Evolutionary conservation across 2,797 vertebrate genomes (phyloP).

Genomic region (Tokudaia muenninki): DNA sequence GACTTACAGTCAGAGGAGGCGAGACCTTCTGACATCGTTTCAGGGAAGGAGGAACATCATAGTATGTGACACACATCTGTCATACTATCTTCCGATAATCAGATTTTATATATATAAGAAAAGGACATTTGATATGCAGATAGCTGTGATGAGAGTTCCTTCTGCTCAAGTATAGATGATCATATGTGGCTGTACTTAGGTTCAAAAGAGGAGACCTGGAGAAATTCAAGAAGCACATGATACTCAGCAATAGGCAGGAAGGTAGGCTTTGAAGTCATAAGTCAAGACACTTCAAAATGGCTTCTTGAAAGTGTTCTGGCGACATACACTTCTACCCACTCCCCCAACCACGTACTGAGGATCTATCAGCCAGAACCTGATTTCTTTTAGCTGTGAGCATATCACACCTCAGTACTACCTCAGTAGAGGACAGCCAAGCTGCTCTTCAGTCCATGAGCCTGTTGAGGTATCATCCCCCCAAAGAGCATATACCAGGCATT

Average conservation of each 20-base stretch:
- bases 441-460: background rate
- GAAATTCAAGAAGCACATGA: background rate
- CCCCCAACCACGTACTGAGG: rapidly evolving
- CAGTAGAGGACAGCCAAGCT: no score
- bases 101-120: background rate
- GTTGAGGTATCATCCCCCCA: background rate
- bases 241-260: background rate
- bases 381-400: background rate
- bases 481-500: background rate
- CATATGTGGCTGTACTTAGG: background rate
- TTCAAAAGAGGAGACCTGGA: background rate
- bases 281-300: background rate
- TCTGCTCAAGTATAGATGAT: background rate
- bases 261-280: background rate
- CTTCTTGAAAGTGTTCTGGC: background rate
- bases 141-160: background rate
- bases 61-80: background rate
- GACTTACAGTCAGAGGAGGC: background rate
- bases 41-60: no score
- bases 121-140: background rate
- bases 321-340: no score
- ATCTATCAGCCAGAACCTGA: rapidly evolving
- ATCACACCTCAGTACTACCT: background rate
- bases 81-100: background rate
- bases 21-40: background rate